Percentiles rank a stretch among this genome's conserved stretches.
These are phyloP conservation scores for Sthenelais limicola DNA, from an alignment of 2,888 invertebrate species.

Conservation along the genomic window DNA sequence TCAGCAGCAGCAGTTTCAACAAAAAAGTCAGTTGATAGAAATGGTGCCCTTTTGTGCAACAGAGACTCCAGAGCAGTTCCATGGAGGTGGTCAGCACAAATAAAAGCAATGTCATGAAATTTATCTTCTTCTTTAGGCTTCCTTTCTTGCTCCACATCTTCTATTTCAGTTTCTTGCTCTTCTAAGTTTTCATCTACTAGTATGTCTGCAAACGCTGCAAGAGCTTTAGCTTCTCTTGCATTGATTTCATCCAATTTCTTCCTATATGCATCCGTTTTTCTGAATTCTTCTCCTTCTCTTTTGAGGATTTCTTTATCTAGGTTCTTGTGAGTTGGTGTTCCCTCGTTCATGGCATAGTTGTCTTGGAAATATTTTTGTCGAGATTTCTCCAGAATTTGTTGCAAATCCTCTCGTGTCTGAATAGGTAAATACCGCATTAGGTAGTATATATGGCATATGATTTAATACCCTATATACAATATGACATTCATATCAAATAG, in stretches of 20 bases:
- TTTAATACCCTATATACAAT: no score
- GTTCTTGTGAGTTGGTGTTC: background rate
- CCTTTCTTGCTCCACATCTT: no score
- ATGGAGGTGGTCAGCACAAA: slow-evolving; percentile 8
- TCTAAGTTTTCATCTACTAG: background rate
- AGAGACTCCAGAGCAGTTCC: slow-evolving; percentile 1
- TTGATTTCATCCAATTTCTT: background rate
- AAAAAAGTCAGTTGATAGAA: slow-evolving; percentile 15
- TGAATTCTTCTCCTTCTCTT: background rate
- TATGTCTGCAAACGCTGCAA: no score
- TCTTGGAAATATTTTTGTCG: background rate
- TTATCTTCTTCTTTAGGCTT: background rate
- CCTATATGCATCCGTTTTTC: background rate
- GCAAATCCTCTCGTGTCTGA: background rate
- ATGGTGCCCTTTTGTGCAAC: slow-evolving; percentile 10
- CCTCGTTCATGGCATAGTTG: background rate
- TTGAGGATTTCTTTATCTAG: background rate
- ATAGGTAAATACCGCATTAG: no score
- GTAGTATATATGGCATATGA: no score
- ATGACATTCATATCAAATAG: no score
- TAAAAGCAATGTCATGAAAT: slow-evolving; percentile 23
- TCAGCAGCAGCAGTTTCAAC: slow-evolving; percentile 1
- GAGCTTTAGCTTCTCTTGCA: no score
- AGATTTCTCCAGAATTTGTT: background rate
- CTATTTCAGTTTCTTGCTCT: background rate